These are phyloP conservation scores for Channa striata DNA, from an alignment of 2,797 vertebrate genomes.

Conservation along the genomic window DNA sequence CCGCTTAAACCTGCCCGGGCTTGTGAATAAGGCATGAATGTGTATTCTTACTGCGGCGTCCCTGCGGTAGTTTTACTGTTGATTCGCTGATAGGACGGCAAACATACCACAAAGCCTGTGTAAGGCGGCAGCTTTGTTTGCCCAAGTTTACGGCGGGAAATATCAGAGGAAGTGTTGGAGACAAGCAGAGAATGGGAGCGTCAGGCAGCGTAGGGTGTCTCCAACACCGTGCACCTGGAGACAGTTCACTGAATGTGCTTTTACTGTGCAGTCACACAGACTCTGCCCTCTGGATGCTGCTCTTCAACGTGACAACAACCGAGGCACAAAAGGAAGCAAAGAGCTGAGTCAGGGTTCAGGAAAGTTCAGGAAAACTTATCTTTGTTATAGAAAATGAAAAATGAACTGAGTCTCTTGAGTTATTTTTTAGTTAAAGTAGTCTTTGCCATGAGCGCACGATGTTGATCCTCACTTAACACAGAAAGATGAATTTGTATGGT, in stretches of 20 bases:
- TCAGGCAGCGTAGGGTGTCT: background rate
- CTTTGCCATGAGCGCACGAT: too few species aligned
- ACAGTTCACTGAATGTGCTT: background rate
- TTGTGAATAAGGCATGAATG: constrained; percentile 40
- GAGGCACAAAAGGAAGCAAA: too few species aligned
- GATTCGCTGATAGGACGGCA: constrained; percentile 34
- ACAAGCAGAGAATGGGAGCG: constrained; percentile 1
- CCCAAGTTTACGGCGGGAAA: constrained; percentile 3
- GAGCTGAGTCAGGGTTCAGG: too few species aligned
- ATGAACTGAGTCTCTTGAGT: too few species aligned
- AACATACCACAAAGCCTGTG: constrained; percentile 39
- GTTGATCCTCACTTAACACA: too few species aligned
- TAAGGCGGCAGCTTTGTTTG: constrained; percentile 26
- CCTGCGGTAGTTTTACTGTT: constrained; percentile 21
- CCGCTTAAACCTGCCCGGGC: constrained; percentile 50
- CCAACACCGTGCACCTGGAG: background rate
- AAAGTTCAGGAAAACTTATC: too few species aligned
- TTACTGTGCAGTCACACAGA: background rate
- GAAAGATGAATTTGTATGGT: too few species aligned
- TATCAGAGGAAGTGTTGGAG: background rate
- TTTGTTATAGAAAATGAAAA: too few species aligned
- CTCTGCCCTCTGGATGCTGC: too few species aligned
- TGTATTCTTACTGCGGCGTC: constrained; percentile 24
- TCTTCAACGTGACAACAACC: background rate
- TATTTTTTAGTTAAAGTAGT: too few species aligned